Percentiles rank a stretch among this genome's conserved stretches.
Conservation (phyloP, 1,140 invertebrate species). For the Plodia interpunctella region DNA sequence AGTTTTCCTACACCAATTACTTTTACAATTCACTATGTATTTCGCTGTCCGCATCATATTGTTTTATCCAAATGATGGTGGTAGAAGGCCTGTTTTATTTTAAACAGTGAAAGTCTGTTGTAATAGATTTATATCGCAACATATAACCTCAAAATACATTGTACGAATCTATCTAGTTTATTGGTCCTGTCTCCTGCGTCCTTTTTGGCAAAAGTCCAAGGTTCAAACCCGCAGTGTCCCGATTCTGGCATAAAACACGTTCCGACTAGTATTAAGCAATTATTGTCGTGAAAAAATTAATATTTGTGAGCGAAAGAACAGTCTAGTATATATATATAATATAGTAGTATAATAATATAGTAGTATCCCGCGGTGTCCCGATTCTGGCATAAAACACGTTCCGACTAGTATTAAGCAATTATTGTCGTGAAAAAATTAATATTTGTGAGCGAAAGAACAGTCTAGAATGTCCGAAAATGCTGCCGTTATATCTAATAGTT, state of each 20-base stretch:
- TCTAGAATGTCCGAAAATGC: background rate
- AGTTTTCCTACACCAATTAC: too few relatives aligned
- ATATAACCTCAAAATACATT: background rate
- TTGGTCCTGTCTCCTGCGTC: background rate
- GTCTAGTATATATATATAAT: background rate
- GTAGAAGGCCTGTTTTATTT: too few relatives aligned
- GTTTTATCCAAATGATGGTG: too few relatives aligned
- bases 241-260: background rate
- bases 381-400: background rate
- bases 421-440: background rate
- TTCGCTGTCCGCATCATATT: too few relatives aligned
- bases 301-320: background rate
- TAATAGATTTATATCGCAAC: too few relatives aligned
- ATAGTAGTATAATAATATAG: background rate
- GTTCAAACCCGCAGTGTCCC: conserved; percentile 2
- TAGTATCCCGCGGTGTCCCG: background rate
- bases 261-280: conserved; percentile 1
- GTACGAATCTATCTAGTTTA: background rate
- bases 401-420: conserved; percentile 1
- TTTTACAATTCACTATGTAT: too few relatives aligned
- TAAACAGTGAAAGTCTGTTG: too few relatives aligned
- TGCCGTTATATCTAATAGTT: too few relatives aligned
- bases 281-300: conserved; percentile 1
- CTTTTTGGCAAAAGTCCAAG: background rate
- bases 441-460: background rate